Conservation (phyloP, 2,113 vertebrate genomes). For the Scopus umbretta region DNA sequence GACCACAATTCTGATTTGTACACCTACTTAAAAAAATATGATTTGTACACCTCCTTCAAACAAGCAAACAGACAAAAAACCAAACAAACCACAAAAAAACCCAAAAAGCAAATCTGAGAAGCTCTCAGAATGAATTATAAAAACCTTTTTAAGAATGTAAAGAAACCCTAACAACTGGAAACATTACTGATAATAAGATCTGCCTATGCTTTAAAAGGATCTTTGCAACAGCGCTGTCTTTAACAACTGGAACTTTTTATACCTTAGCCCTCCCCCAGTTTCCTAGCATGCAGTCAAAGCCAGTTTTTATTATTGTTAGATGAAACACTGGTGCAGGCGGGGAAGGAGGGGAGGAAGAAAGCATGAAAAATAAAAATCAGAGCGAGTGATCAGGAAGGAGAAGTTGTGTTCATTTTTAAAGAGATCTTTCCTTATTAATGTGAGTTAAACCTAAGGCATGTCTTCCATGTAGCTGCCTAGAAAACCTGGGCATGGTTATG, state of each 20-base stretch:
- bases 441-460: neutral
- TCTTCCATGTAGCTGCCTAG: neutral
- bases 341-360: neutral
- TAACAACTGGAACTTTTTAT: neutral
- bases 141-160: neutral
- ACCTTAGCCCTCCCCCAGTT: neutral
- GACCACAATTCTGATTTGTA: neutral
- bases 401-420: neutral
- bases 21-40: neutral
- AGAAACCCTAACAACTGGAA: neutral
- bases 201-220: neutral
- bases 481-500: neutral
- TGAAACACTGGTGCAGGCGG: neutral
- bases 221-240: neutral
- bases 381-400: neutral
- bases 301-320: neutral
- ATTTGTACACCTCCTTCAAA: neutral
- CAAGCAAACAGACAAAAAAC: neutral
- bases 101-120: neutral
- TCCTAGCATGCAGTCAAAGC: neutral
- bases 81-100: neutral
- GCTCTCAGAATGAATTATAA: neutral
- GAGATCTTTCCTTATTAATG: neutral
- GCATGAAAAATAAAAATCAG: neutral
- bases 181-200: neutral